These are phyloP conservation scores for Latrodectus geometricus DNA, from an alignment of 1,140 invertebrate species.

Conservation along the genomic window DNA sequence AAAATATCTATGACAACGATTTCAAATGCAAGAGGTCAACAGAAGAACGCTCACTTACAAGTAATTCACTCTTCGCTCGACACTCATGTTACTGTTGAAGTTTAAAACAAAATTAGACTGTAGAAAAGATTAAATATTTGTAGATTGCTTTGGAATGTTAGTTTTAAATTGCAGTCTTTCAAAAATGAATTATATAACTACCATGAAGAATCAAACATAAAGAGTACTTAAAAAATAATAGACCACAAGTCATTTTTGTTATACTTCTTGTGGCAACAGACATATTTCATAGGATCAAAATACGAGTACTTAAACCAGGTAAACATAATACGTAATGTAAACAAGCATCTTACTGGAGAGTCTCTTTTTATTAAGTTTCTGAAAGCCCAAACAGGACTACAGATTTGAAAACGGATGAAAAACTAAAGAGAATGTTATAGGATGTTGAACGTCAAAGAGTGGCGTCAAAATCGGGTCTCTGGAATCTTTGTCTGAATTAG, in stretches of 20 bases:
- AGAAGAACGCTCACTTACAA: conserved; percentile 48
- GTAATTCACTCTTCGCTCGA: conserved; percentile 16
- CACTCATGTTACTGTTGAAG: conserved; percentile 58
- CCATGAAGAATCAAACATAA: conserved; percentile 8
- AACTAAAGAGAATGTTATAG: conserved; percentile 31
- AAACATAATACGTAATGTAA: too few species aligned
- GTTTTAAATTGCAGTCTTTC: conserved; percentile 51
- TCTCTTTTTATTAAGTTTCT: not conserved
- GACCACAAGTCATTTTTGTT: too few species aligned
- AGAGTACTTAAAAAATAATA: not conserved
- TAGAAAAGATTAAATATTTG: conserved; percentile 50
- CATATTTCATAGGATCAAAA: too few species aligned
- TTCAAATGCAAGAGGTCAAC: conserved; percentile 31
- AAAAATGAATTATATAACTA: not conserved
- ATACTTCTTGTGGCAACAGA: too few species aligned
- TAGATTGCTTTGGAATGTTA: conserved; percentile 58
- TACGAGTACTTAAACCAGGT: too few species aligned
- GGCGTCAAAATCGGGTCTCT: conserved; percentile 40
- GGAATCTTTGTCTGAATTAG: conserved; percentile 54
- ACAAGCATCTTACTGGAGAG: too few species aligned
- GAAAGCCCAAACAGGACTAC: conserved; percentile 44
- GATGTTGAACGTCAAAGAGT: conserved; percentile 11
- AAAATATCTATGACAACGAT: conserved; percentile 50
- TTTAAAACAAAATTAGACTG: conserved; percentile 49
- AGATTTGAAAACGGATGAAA: conserved; percentile 23